phyloP scores from a whole-genome alignment of 2,797 vertebrate species.

The Chlorospingus flavigularis region DNA sequence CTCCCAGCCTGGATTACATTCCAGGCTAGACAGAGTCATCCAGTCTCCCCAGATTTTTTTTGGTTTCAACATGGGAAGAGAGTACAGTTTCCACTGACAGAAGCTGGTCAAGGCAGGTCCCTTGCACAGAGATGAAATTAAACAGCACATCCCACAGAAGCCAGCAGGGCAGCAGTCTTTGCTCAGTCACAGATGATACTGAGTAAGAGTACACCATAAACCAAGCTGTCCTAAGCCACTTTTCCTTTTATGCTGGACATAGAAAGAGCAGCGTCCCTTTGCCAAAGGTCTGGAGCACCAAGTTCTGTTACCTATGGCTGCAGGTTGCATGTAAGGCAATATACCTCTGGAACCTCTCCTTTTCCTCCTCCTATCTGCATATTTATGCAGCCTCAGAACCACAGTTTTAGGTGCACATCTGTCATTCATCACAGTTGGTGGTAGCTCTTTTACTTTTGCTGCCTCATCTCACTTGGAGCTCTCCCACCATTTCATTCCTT shows the following conservation, averaged over 20 bases:
- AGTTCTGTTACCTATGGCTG: background rate
- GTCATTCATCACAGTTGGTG: background rate
- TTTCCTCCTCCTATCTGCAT: background rate
- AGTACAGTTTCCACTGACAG: background rate
- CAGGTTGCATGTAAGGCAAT: background rate
- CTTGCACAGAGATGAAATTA: background rate
- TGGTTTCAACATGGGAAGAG: background rate
- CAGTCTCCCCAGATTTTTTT: accelerated
- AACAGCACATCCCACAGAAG: background rate
- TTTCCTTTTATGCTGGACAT: background rate
- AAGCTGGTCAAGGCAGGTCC: background rate
- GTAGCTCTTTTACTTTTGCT: conserved; percentile 23
- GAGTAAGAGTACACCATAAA: background rate
- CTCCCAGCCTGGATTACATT: background rate
- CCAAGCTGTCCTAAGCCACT: background rate
- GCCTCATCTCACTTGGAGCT: conserved; percentile 30
- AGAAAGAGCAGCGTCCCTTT: background rate
- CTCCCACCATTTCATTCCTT: conserved; percentile 30
- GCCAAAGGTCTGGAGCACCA: background rate
- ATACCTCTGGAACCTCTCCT: background rate
- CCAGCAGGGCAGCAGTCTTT: background rate
- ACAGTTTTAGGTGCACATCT: background rate
- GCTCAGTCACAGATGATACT: background rate
- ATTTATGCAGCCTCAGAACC: background rate
- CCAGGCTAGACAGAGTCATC: background rate